Evolutionary conservation across 2,113 vertebrate species (phyloP).

Genomic region (Hemibagrus wyckioides): DNA sequence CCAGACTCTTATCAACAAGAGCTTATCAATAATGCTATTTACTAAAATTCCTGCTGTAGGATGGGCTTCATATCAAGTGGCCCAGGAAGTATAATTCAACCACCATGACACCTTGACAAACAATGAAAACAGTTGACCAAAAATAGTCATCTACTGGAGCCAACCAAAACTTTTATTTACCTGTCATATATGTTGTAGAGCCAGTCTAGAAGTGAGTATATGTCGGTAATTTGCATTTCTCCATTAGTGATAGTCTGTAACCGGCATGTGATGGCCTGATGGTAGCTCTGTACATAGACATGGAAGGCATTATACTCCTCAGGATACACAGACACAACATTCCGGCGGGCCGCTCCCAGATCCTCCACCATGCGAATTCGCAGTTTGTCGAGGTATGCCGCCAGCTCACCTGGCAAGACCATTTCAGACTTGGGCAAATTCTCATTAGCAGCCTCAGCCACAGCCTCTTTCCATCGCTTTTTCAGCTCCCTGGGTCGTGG

Average conservation of each 20-base stretch:
- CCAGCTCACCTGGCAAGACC: slow-evolving; percentile 64
- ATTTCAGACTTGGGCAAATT: slow-evolving; percentile 71
- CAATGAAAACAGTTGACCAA: neutral
- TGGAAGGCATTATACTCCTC: slow-evolving; percentile 77
- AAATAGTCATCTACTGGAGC: neutral
- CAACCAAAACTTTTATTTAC: slow-evolving; percentile 62
- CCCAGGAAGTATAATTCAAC: slow-evolving; percentile 20
- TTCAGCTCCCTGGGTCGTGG: slow-evolving; percentile 73
- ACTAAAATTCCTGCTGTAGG: neutral
- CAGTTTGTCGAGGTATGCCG: slow-evolving; percentile 72
- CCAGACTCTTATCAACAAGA: slow-evolving; percentile 38
- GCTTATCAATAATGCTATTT: slow-evolving; percentile 45
- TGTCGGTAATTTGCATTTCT: slow-evolving; percentile 76
- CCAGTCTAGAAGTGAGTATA: slow-evolving; percentile 88
- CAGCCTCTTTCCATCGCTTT: slow-evolving; percentile 78
- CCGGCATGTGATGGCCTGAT: slow-evolving; percentile 75
- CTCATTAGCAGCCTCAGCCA: slow-evolving; percentile 69
- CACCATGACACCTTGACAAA: neutral
- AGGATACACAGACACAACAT: slow-evolving; percentile 81
- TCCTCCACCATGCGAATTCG: slow-evolving; percentile 76
- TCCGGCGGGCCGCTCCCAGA: slow-evolving; percentile 76
- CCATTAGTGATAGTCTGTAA: slow-evolving; percentile 69
- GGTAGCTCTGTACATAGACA: slow-evolving; percentile 85
- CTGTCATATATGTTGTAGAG: slow-evolving; percentile 85
- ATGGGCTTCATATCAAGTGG: neutral